Conservation (phyloP, 2,797 vertebrate genomes). For the Hypotaenidia okinawae region DNA sequence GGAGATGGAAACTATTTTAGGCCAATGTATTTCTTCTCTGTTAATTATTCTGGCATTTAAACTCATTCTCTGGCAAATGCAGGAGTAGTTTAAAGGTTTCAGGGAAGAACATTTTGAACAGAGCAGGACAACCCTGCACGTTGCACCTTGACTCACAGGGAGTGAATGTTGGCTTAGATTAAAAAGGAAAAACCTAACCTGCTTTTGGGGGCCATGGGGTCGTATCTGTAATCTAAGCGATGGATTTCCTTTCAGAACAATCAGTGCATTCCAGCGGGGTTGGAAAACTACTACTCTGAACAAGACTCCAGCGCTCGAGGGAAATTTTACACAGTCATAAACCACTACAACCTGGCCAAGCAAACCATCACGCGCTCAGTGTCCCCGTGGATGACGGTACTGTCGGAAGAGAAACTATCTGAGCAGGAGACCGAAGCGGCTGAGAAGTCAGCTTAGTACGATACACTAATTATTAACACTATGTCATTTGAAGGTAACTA, state of each 20-base stretch:
- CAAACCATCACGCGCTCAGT: slow-evolving; percentile 93
- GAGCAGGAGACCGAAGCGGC: slow-evolving; percentile 93
- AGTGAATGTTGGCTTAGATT: neutral
- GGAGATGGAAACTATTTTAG: neutral
- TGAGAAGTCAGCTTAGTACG: slow-evolving; percentile 88
- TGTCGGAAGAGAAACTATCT: slow-evolving; percentile 94
- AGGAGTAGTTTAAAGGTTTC: neutral
- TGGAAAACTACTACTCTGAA: slow-evolving; percentile 91
- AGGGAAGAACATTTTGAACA: neutral
- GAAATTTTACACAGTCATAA: slow-evolving; percentile 93
- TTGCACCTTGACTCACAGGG: neutral
- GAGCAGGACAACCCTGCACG: neutral
- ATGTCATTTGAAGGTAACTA: slow-evolving; percentile 70
- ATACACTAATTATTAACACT: slow-evolving; percentile 18
- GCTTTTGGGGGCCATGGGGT: neutral
- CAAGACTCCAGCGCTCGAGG: slow-evolving; percentile 89
- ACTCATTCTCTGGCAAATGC: neutral
- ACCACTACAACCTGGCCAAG: slow-evolving; percentile 95
- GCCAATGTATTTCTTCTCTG: neutral
- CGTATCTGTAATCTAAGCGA: neutral
- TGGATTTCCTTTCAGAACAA: slow-evolving; percentile 83
- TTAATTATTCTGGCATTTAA: neutral
- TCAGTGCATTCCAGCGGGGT: slow-evolving; percentile 90
- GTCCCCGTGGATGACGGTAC: slow-evolving; percentile 94
- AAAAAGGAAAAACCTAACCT: neutral